Evolutionary conservation across 2,113 vertebrate species (phyloP), one percentile per base, ranked within the genome.

Genomic region (Limanda limanda): DNA sequence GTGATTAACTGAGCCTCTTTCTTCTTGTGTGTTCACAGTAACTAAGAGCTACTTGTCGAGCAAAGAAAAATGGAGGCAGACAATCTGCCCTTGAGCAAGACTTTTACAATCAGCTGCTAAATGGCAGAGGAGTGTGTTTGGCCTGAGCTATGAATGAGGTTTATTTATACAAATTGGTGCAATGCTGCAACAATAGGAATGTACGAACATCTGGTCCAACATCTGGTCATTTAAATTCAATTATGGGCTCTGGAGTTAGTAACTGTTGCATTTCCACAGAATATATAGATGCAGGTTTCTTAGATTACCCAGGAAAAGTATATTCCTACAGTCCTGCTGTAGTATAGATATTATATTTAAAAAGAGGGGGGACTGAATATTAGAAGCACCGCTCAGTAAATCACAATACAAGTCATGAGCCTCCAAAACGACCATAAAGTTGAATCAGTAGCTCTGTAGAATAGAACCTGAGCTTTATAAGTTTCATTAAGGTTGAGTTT

Each of bases 131-230:
- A 18, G 37, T 68, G 14, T 23, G 12, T 37, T 71, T 51, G 6
- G 24, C 18, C 27, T 6, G 24, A 9, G 35, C 14, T 25, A 7
- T 42, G 4, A 37, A 8, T 12, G 12, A 59, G 25, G 10, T 21
- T 40, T 37, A 20, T 20, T 7, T 20, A 57, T 68, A 17, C 55
- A 55, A 75, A 54, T 45, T 23, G 18, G 27, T 73, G 51, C 27
- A 11, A 24, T 58, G 51, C 51, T 57, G n/a, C 8, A 15, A 45
- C 10, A 17, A 48, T n/a, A 54, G 14, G 12, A 62, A 31, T 56
- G 8, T 14, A 24, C 47, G 35, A 60, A 73, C 71, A 79, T 61
- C 72, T 85, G 78, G 45, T 54, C 24, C 18, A 51, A 75, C 77
- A 76, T 72, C 72, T 71, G 65, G 7, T 60, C 18, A 18, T 42